These are phyloP conservation scores for Rhyacophila evoluta DNA, from an alignment of 2,888 invertebrate species.

Conservation along the genomic window DNA sequence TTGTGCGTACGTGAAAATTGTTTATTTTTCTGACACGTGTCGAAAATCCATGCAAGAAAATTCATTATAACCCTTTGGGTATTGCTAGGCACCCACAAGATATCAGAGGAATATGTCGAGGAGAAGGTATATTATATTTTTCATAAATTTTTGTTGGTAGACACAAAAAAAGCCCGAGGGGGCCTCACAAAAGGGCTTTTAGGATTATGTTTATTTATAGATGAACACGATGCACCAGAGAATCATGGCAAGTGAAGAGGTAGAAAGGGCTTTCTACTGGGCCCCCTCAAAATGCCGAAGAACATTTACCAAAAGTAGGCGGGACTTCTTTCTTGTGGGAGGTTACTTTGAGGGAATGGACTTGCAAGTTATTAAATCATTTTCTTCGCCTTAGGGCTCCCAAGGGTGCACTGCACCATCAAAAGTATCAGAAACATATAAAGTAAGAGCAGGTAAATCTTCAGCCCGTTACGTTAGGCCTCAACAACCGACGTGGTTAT, in stretches of 20 bases:
- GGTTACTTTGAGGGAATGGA: slow-evolving; percentile 33
- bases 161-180: slow-evolving; percentile 28
- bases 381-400: slow-evolving; percentile 47
- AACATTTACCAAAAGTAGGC: slow-evolving; percentile 34
- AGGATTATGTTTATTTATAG: slow-evolving; percentile 66
- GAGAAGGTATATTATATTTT: slow-evolving; percentile 23
- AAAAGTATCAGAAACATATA: slow-evolving; percentile 53
- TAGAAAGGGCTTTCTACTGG: slow-evolving; percentile 61
- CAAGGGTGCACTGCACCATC: slow-evolving; percentile 54
- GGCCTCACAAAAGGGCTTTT: slow-evolving; percentile 48
- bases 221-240: slow-evolving; percentile 70
- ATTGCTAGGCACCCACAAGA: slow-evolving; percentile 51
- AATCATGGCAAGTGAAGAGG: slow-evolving; percentile 63
- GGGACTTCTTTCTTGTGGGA: slow-evolving; percentile 36
- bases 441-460: slow-evolving; percentile 37
- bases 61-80: slow-evolving; percentile 52
- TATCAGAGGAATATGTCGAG: slow-evolving; percentile 42
- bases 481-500: no score
- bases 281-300: slow-evolving; percentile 25
- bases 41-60: slow-evolving; percentile 31
- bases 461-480: not conserved
- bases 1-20: not conserved
- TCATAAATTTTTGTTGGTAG: slow-evolving; percentile 12
- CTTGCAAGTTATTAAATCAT: slow-evolving; percentile 49
- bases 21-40: slow-evolving; percentile 42